phyloP scores from a whole-genome alignment of 2,113 vertebrate genomes.

The Oenanthe oenanthe region DNA sequence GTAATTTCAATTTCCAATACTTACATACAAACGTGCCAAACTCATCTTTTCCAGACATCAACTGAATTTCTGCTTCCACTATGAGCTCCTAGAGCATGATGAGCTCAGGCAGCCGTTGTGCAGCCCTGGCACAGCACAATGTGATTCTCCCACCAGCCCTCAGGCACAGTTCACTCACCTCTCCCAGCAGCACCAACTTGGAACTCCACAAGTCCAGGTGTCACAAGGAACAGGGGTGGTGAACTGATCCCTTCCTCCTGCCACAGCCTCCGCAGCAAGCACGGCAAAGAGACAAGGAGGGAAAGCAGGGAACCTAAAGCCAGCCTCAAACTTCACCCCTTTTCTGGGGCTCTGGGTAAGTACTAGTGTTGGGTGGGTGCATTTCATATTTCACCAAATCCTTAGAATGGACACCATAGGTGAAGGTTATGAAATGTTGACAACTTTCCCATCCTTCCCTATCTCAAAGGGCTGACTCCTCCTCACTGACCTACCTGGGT shows the following conservation, averaged over 20 bases:
- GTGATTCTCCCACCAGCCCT: not conserved
- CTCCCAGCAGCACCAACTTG: not conserved
- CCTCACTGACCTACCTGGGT: not conserved
- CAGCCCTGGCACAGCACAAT: not conserved
- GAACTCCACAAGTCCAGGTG: not conserved
- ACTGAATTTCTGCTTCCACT: not conserved
- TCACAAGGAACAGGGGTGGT: fast-evolving
- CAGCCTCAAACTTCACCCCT: not conserved
- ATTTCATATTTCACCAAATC: not conserved
- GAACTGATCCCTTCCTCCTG: not conserved
- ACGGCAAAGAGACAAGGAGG: fast-evolving
- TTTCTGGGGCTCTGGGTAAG: not conserved
- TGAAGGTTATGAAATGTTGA: not conserved
- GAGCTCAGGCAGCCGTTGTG: not conserved
- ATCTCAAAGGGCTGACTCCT: not conserved
- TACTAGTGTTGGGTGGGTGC: not conserved
- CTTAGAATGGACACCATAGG: not conserved
- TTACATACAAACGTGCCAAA: not conserved
- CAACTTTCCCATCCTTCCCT: not conserved
- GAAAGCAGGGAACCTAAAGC: not conserved
- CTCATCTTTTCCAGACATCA: not conserved
- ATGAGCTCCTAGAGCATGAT: not conserved
- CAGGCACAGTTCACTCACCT: not conserved
- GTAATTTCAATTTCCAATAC: not conserved
- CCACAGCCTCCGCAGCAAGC: not conserved